Conservation (phyloP, 2,888 invertebrate genomes). For the Eudemis profundana region DNA sequence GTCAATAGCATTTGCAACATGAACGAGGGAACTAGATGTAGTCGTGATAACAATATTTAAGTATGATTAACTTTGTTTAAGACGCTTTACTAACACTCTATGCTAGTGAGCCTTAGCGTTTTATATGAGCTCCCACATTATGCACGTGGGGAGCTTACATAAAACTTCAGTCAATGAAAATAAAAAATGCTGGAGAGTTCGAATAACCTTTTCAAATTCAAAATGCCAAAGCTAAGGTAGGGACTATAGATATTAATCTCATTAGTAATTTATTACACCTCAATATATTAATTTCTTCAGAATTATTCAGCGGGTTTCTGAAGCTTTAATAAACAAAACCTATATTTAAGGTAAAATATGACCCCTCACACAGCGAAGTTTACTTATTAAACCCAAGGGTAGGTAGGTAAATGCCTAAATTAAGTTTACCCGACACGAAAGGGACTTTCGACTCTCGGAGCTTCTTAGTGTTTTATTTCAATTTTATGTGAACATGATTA, state of each 20-base stretch:
- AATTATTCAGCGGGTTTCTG: conserved; percentile 2
- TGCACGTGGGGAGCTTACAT: no score
- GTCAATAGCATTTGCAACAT: conserved; percentile 27
- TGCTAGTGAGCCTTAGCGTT: no score
- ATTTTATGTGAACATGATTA: conserved; percentile 16
- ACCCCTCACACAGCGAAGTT: conserved; percentile 13
- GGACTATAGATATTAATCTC: not conserved
- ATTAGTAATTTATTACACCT: not conserved
- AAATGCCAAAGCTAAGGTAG: no score
- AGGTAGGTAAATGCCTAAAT: conserved; percentile 15
- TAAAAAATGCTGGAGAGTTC: no score
- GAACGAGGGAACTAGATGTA: conserved; percentile 20
- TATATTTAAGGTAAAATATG: conserved; percentile 19
- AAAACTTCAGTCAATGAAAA: no score
- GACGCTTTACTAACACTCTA: no score
- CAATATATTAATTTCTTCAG: not conserved
- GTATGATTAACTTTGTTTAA: conserved; percentile 15
- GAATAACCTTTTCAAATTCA: no score
- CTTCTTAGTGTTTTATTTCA: not conserved
- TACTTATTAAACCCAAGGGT: conserved; percentile 18
- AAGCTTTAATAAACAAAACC: conserved; percentile 21
- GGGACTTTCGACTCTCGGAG: not conserved
- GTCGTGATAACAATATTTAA: conserved; percentile 23
- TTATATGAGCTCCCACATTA: no score
- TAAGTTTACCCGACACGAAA: conserved; percentile 18